These are phyloP conservation scores for Natator depressus DNA, from an alignment of 2,113 vertebrate genomes.

Conservation along the genomic window DNA sequence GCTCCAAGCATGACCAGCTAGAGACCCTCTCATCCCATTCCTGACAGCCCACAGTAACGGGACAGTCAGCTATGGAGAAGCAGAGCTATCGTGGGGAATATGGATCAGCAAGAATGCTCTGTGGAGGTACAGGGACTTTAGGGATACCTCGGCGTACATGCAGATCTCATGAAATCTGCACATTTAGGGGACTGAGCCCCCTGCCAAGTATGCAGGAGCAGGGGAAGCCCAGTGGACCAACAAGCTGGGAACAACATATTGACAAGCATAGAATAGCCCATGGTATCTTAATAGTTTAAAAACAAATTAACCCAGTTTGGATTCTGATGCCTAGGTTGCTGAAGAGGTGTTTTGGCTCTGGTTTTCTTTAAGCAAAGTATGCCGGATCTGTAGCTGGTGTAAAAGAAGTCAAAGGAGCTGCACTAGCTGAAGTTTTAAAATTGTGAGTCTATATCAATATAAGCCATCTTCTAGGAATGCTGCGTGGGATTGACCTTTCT, in stretches of 20 bases:
- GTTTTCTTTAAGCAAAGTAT: background rate
- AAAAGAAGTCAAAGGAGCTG: background rate
- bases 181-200: background rate
- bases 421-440: background rate
- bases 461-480: background rate
- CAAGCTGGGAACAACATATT: background rate
- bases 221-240: background rate
- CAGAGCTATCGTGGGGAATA: background rate
- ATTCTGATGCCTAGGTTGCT: accelerated
- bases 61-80: background rate
- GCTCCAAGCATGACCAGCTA: background rate
- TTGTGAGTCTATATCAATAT: background rate
- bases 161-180: background rate
- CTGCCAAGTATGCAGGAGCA: background rate
- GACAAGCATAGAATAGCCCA: too few relatives aligned
- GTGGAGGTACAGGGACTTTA: background rate
- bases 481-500: background rate
- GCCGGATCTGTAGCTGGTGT: background rate
- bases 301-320: background rate
- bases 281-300: accelerated
- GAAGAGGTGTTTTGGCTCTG: accelerated
- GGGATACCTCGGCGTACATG: background rate
- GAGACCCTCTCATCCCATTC: background rate
- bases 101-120: background rate
- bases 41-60: background rate